Evolutionary conservation across 1,140 invertebrate species (phyloP).

Genomic region (Nephila pilipes): DNA sequence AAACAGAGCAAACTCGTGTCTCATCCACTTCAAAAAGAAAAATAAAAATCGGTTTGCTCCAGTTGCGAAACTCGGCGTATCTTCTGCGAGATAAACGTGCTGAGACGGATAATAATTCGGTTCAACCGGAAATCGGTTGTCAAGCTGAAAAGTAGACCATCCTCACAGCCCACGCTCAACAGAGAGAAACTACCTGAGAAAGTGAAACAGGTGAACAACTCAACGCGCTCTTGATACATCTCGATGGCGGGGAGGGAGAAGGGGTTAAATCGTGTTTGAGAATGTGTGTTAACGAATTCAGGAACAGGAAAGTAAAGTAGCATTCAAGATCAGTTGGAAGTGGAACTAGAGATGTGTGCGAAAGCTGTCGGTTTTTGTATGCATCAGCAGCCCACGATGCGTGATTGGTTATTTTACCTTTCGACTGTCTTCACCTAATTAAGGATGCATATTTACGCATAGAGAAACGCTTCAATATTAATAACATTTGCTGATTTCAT

Average conservation of each 20-base stretch:
- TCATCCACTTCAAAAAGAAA: background rate
- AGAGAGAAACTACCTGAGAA: constrained; percentile 38
- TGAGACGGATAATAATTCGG: background rate
- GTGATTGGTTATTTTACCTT: no score
- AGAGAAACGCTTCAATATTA: no score
- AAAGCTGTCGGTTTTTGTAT: no score
- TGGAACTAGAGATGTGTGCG: background rate
- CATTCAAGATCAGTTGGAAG: constrained; percentile 31
- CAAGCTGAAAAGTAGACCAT: constrained; percentile 71
- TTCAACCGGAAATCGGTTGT: constrained; percentile 47
- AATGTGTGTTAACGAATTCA: constrained; percentile 47
- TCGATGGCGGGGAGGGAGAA: background rate
- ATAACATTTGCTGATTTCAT: no score
- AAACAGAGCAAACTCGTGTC: background rate
- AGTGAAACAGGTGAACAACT: constrained; percentile 56
- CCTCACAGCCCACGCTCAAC: constrained; percentile 7
- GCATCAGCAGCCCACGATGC: no score
- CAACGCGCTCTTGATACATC: background rate
- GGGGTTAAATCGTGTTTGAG: constrained; percentile 37
- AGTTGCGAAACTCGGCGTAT: constrained; percentile 24
- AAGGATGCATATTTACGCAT: no score
- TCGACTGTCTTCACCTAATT: no score
- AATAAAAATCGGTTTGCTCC: background rate
- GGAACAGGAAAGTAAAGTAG: constrained; percentile 3
- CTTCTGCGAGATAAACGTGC: constrained; percentile 30